Conservation (phyloP, 2,113 vertebrate genomes). For the Nyctibius bracteatus region DNA sequence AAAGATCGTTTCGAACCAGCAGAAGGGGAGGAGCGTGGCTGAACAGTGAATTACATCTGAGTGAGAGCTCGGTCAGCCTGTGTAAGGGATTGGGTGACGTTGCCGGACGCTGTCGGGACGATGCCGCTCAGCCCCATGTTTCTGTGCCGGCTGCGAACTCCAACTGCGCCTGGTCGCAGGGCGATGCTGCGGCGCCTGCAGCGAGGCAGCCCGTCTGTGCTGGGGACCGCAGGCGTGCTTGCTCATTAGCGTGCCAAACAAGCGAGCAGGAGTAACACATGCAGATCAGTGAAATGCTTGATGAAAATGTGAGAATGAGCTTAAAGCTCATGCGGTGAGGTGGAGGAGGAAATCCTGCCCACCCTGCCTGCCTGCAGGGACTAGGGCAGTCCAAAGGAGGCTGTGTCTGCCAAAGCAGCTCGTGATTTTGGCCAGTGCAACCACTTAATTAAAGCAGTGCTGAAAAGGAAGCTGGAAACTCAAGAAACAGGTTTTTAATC, state of each 20-base stretch:
- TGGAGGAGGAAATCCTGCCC: constrained; percentile 8
- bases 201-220: neutral
- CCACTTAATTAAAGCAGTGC: neutral
- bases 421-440: neutral
- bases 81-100: neutral
- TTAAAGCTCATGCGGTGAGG: neutral
- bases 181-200: neutral
- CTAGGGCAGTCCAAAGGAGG: neutral
- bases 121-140: neutral
- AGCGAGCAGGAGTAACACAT: neutral
- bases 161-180: neutral
- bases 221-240: rapidly evolving
- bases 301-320: neutral
- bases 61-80: neutral
- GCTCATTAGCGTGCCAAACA: neutral
- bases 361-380: neutral
- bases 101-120: neutral
- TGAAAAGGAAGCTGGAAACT: constrained; percentile 45
- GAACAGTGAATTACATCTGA: neutral
- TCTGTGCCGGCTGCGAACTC: neutral
- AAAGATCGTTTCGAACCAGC: neutral
- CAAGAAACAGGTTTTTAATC: constrained; percentile 30
- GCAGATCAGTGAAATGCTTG: neutral
- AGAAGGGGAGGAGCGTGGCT: neutral
- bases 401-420: constrained; percentile 3